Conservation (phyloP, 2,888 invertebrate species). For the Tenthredo livida region DNA sequence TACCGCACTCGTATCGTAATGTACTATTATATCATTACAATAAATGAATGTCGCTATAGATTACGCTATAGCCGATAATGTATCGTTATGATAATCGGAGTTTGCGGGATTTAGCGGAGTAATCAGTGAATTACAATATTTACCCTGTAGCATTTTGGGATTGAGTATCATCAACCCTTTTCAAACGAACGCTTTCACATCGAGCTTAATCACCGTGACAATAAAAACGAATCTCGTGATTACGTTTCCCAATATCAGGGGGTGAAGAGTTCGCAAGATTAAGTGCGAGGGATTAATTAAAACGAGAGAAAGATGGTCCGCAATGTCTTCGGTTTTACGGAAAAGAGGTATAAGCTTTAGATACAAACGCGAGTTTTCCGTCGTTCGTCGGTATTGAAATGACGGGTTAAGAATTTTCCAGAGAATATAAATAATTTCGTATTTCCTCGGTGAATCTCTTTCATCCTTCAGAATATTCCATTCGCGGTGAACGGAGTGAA, state of each 20-base stretch:
- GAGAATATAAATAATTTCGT: slow-evolving; percentile 31
- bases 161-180: neutral
- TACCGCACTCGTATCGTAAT: no score
- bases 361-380: neutral
- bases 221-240: neutral
- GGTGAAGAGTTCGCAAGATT: neutral
- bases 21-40: no score
- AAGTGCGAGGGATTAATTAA: neutral
- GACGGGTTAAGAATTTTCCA: slow-evolving; percentile 6
- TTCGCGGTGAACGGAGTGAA: neutral
- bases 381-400: neutral
- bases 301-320: neutral
- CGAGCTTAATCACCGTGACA: neutral
- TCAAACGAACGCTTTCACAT: neutral
- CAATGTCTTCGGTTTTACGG: neutral
- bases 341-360: neutral
- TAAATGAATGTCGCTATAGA: neutral
- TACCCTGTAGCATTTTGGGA: neutral
- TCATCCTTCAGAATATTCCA: neutral
- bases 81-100: slow-evolving; percentile 11
- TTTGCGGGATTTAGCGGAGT: neutral
- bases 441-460: neutral
- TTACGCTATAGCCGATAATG: neutral
- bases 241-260: neutral
- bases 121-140: neutral